These are phyloP conservation scores for Platygyra sinensis DNA, from an alignment of 64 coral and sea anemone genomes.

Conservation along the genomic window DNA sequence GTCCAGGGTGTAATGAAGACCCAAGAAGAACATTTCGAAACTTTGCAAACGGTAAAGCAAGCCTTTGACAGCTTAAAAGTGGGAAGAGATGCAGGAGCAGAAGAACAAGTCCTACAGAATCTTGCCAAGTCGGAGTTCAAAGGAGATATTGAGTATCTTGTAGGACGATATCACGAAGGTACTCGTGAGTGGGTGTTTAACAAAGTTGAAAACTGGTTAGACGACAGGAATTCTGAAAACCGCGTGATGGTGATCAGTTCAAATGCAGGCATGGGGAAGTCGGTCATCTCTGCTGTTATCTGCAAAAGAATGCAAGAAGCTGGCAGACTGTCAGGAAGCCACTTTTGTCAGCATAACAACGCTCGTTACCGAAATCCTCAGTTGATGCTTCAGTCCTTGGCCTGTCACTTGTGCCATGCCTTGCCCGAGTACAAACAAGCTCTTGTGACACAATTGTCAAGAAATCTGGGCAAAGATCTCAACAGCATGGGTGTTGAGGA, in stretches of 20 bases:
- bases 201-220: slow-evolving; percentile 1
- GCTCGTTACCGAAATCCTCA: slow-evolving; percentile 36
- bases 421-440: slow-evolving; percentile 36
- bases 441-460: too few relatives aligned
- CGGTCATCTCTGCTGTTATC: too few relatives aligned
- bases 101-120: background rate
- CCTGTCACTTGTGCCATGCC: slow-evolving; percentile 35
- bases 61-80: background rate
- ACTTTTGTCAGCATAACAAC: slow-evolving; percentile 53
- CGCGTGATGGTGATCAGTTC: slow-evolving; percentile 39
- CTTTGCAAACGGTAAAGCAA: background rate
- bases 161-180: too few relatives aligned
- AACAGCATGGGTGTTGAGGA: too few relatives aligned
- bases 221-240: background rate
- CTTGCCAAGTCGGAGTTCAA: too few relatives aligned
- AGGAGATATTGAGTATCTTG: too few relatives aligned
- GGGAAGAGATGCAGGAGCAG: background rate
- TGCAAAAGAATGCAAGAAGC: slow-evolving; percentile 37
- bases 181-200: slow-evolving; percentile 9
- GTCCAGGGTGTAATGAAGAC: background rate
- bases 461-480: too few relatives aligned
- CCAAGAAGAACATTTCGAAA: background rate
- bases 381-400: slow-evolving; percentile 52
- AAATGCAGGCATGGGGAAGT: too few relatives aligned
- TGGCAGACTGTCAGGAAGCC: slow-evolving; percentile 29